Conservation (phyloP, 2,888 invertebrate species). For the Drosophila subquinaria region DNA sequence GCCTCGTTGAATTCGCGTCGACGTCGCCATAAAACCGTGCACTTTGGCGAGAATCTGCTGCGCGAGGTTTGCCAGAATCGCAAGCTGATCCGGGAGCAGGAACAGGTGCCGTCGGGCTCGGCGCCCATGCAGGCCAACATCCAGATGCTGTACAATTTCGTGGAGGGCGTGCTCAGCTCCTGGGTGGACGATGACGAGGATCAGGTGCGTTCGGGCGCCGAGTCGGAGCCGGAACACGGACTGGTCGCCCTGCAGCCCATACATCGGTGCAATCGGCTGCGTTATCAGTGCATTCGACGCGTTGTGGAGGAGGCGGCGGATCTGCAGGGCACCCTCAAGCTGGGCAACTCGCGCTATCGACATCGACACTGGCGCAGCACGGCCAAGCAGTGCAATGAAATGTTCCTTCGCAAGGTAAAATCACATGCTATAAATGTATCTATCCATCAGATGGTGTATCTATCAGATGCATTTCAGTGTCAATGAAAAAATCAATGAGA, state of each 20-base stretch:
- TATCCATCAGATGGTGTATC: not conserved
- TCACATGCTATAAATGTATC: not conserved
- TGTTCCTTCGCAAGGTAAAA: slow-evolving; percentile 93
- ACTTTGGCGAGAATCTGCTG: slow-evolving; percentile 91
- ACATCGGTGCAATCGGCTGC: slow-evolving; percentile 87
- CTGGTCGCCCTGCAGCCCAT: slow-evolving; percentile 84
- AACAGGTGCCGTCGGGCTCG: slow-evolving; percentile 84
- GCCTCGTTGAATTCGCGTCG: slow-evolving; percentile 89
- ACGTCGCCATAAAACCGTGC: slow-evolving; percentile 91
- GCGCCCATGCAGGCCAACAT: slow-evolving; percentile 90
- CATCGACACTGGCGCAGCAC: slow-evolving; percentile 95
- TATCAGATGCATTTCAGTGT: not conserved
- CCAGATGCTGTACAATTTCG: slow-evolving; percentile 92
- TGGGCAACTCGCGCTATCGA: slow-evolving; percentile 90
- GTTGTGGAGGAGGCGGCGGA: slow-evolving; percentile 90
- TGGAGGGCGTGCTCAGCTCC: slow-evolving; percentile 92
- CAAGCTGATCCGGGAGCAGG: slow-evolving; percentile 86
- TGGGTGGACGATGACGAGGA: slow-evolving; percentile 89
- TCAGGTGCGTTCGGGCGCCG: slow-evolving; percentile 90
- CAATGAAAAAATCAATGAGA: too few relatives aligned
- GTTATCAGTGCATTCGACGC: slow-evolving; percentile 89
- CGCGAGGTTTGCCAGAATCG: slow-evolving; percentile 91
- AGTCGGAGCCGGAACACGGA: slow-evolving; percentile 91
- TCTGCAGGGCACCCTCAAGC: slow-evolving; percentile 88
- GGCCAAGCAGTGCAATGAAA: slow-evolving; percentile 94